A percentile compares a stretch with the other conserved stretches of the same genome.
Conservation (phyloP, 2,113 vertebrate species). For the Dinomys branickii region DNA sequence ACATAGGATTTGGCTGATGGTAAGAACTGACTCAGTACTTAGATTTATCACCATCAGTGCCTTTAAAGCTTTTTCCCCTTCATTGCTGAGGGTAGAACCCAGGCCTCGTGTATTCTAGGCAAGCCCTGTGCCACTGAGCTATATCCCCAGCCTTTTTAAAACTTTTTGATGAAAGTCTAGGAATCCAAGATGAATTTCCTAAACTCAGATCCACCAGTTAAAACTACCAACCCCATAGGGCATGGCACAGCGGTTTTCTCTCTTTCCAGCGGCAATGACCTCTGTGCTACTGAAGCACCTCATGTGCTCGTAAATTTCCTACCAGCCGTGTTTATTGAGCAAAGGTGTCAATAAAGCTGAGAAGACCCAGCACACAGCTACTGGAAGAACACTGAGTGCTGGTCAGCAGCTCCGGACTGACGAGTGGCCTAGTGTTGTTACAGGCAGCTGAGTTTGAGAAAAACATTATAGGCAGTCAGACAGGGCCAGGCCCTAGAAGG, state of each 20-base stretch:
- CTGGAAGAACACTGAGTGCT: not conserved
- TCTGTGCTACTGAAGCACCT: rapidly evolving
- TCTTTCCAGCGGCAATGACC: not conserved
- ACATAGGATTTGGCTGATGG: not conserved
- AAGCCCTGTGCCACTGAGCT: not conserved
- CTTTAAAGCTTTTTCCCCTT: not conserved
- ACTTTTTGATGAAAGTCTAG: not conserved
- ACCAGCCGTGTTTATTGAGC: not conserved
- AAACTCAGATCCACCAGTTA: not conserved
- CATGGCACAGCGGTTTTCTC: no score
- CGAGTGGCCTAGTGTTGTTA: no score
- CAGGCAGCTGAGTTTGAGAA: no score
- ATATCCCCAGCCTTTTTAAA: not conserved
- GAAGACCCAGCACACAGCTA: not conserved
- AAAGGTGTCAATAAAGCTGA: not conserved
- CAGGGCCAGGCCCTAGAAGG: no score
- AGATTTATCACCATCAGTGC: not conserved
- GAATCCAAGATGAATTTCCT: not conserved
- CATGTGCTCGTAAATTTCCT: not conserved
- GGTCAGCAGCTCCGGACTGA: not conserved
- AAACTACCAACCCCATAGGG: not conserved
- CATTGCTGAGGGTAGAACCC: not conserved
- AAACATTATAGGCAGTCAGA: no score
- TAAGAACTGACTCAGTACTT: not conserved
- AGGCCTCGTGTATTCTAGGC: not conserved